phyloP scores from a whole-genome alignment of 2,888 invertebrate genomes.

The Macrophya alboannulata region DNA sequence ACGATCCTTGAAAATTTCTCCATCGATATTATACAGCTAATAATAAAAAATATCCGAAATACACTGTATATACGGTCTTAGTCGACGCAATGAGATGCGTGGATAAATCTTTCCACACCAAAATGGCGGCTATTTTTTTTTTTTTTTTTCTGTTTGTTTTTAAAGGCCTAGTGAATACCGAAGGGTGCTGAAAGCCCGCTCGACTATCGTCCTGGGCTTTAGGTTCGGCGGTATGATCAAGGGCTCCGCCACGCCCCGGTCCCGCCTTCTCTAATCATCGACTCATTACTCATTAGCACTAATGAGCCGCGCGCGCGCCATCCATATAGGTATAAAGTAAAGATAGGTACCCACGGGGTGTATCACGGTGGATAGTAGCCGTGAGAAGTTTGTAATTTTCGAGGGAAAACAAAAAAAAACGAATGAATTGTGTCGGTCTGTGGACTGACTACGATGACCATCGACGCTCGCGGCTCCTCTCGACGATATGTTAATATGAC shows the following conservation, averaged over 20 bases:
- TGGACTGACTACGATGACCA: background rate
- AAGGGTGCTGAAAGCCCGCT: background rate
- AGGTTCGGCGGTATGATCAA: slow-evolving; percentile 77
- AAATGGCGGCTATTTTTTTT: background rate
- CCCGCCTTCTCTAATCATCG: slow-evolving; percentile 80
- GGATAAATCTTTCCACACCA: background rate
- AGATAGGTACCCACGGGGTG: background rate
- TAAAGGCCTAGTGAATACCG: background rate
- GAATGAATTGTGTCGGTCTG: background rate
- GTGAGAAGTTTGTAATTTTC: background rate
- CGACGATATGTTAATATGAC: background rate
- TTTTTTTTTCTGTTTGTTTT: background rate
- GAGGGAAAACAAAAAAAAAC: background rate
- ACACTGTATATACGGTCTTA: too few species aligned
- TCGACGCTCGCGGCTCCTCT: background rate
- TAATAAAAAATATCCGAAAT: background rate
- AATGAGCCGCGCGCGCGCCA: slow-evolving; percentile 78
- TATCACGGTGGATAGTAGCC: background rate
- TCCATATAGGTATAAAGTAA: slow-evolving; percentile 21
- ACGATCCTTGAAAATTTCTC: background rate
- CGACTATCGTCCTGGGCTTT: slow-evolving; percentile 64
- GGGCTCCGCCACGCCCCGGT: slow-evolving; percentile 76
- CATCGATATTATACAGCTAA: background rate
- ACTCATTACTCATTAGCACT: slow-evolving; percentile 80
- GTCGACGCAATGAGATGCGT: too few species aligned